Evolutionary conservation across 2,113 vertebrate species (phyloP).

Genomic region (Scomber japonicus): DNA sequence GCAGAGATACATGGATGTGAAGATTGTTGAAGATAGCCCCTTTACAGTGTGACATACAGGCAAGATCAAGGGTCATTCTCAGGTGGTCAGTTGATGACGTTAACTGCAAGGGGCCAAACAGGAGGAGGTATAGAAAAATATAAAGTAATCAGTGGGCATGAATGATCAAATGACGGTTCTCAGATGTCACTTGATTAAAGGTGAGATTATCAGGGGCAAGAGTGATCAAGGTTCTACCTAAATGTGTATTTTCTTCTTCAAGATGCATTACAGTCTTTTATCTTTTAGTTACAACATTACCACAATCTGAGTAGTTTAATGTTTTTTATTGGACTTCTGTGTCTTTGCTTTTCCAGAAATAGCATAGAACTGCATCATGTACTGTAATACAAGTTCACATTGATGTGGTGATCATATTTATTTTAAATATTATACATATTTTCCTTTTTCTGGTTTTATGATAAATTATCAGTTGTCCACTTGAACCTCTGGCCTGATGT

Average conservation of each 20-base stretch:
- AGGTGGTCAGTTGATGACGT: too few species aligned
- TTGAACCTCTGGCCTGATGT: not conserved
- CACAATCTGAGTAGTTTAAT: not conserved
- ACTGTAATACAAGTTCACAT: not conserved
- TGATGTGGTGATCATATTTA: not conserved
- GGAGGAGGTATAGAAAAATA: too few species aligned
- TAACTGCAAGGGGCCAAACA: too few species aligned
- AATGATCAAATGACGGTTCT: too few species aligned
- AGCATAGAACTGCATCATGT: not conserved
- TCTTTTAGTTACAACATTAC: constrained; percentile 12
- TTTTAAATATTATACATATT: not conserved
- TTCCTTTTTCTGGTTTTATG: not conserved
- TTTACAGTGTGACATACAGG: too few species aligned
- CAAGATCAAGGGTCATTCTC: too few species aligned
- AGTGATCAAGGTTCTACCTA: too few species aligned
- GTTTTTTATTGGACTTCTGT: not conserved
- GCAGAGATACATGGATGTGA: constrained; percentile 24
- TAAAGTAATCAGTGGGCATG: too few species aligned
- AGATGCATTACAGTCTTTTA: constrained; percentile 30
- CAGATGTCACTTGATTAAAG: too few species aligned
- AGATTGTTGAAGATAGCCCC: too few species aligned
- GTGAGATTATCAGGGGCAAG: too few species aligned
- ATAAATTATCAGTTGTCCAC: not conserved
- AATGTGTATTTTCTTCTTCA: too few species aligned
- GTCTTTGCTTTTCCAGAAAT: not conserved